These are phyloP conservation scores for Solea solea DNA, from an alignment of 2,113 vertebrate species.

Conservation along the genomic window DNA sequence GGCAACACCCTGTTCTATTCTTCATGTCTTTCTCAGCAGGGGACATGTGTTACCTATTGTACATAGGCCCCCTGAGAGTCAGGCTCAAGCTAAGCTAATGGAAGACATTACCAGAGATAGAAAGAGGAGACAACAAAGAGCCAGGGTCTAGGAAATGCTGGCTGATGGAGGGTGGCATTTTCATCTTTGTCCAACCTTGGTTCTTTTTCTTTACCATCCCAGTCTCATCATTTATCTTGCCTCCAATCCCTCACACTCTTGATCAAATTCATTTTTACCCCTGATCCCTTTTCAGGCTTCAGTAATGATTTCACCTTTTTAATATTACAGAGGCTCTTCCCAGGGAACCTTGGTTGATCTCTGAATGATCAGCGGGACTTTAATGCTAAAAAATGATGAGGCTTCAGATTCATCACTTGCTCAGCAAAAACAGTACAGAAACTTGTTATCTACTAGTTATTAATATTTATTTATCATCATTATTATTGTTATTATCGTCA, in stretches of 20 bases:
- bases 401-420: not conserved
- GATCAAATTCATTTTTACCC: not conserved
- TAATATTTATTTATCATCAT: not conserved
- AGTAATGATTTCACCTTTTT: not conserved
- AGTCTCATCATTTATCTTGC: not conserved
- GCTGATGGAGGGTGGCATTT: not conserved
- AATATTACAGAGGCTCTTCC: not conserved
- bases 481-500: no score
- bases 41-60: not conserved
- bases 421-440: not conserved
- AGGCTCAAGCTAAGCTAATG: not conserved
- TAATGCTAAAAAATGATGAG: not conserved
- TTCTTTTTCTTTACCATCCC: not conserved
- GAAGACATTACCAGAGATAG: not conserved
- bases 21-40: not conserved
- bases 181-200: not conserved
- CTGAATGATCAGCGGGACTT: not conserved
- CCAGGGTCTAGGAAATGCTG: not conserved
- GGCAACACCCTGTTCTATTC: constrained; percentile 11
- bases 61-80: not conserved
- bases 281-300: not conserved
- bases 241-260: not conserved
- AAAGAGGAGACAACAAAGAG: not conserved
- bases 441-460: no score
- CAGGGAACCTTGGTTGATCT: not conserved